phyloP scores from a whole-genome alignment of 2,888 invertebrate species.

The Dolichomitus sp. region DNA sequence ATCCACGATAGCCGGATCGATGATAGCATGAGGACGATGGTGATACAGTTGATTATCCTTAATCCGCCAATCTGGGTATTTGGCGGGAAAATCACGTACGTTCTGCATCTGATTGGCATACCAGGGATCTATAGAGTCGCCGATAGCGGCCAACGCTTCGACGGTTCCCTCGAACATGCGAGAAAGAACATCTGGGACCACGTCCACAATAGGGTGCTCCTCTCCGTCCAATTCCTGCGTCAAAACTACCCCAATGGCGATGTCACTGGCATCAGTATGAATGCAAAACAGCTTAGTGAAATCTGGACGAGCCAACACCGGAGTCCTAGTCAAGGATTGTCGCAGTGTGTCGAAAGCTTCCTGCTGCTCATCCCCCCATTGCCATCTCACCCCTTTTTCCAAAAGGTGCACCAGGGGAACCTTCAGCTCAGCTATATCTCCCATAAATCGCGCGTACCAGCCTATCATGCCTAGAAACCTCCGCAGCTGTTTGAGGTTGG shows the following conservation, averaged over 20 bases:
- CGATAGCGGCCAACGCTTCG: not conserved
- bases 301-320: constrained; percentile 29
- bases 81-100: too few relatives aligned
- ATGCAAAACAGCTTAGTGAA: constrained; percentile 26
- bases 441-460: too few relatives aligned
- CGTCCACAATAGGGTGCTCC: constrained; percentile 54
- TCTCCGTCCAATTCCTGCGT: not conserved
- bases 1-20: constrained; percentile 42
- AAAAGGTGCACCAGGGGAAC: not conserved
- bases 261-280: too few relatives aligned
- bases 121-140: constrained; percentile 6
- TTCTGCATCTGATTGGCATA: too few relatives aligned
- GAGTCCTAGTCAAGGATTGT: not conserved
- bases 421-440: not conserved
- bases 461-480: too few relatives aligned
- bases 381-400: not conserved
- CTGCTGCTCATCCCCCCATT: too few relatives aligned
- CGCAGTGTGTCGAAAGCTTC: too few relatives aligned
- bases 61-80: constrained; percentile 51
- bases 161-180: constrained; percentile 28
- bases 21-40: not conserved
- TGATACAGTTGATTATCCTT: constrained; percentile 45
- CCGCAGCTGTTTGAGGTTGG: too few relatives aligned
- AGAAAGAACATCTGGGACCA: constrained; percentile 48
- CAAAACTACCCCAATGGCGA: constrained; percentile 1